Base-by-base conservation (phyloP, 2,888 invertebrate species). In the Cryptocephalus moraei region DNA sequence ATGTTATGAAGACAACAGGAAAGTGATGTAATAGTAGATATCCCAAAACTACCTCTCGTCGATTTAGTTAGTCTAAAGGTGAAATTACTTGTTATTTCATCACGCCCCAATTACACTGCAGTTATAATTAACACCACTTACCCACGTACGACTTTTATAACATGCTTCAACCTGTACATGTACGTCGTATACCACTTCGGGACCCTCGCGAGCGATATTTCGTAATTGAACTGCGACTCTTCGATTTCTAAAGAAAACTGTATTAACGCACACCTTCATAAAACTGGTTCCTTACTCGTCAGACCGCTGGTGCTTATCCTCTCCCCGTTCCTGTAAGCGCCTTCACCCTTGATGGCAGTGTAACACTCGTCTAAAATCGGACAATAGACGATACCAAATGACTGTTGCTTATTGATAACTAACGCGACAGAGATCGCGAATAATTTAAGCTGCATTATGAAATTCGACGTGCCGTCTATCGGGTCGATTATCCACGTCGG, bases 401-500 rank as follows among this genome's bases (percentile, higher is more conserved):
- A 76, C 38, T 79, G 68, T 61, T 76, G 67, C 58, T 80, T 79
- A 31, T 76, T 70, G 8, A 80, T 68, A 1, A 73, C 60, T 14
- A 82, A 64, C 33, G 76, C 88, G 44, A 88, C 76, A 0, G 86
- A 86, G 48, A 88, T 79, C 53, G 80, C 80, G 12, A 76, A 74
- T 47, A 79, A 75, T 0, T 84, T 84, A 59, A 83, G 78, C 45
- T 76, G 73, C 58, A 80, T 76, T 9, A 89, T 81, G 67, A 89
- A 91, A 72, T 92, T 92, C 39, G 81, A 79, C 1, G 91, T 91
- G 11, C 91, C 91, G 71, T 92, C 91, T 44, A 92, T 84, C 6
- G 91, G 91, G 70, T 92, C 86, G 49, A 89, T 82, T 45, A 89
- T 81, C 87, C 87, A 88, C 0, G 90, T 91, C 11, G 90, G 89